Evolutionary conservation across 1,140 invertebrate species (phyloP).

Genomic region (Microplitis demolitor): DNA sequence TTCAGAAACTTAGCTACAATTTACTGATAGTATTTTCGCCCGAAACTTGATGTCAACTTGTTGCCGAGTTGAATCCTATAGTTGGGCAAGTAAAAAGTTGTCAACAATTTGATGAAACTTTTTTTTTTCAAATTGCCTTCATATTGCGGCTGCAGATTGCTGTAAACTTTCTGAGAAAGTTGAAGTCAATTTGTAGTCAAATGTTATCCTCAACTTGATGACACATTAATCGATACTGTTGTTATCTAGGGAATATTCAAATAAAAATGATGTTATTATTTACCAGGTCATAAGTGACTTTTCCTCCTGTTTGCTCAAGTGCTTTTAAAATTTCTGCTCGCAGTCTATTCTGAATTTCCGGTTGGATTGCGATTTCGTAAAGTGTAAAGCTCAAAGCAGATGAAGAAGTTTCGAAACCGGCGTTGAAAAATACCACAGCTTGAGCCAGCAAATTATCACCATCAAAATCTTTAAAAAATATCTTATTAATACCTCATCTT

Average conservation of each 20-base stretch:
- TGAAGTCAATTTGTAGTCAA: too few relatives aligned
- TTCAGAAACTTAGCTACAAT: too few relatives aligned
- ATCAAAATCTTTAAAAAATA: conserved; percentile 53
- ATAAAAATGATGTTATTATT: neutral
- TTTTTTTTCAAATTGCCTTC: too few relatives aligned
- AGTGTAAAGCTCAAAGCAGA: conserved; percentile 64
- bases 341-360: conserved; percentile 62
- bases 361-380: conserved; percentile 65
- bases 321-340: conserved; percentile 61
- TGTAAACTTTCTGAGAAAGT: too few relatives aligned
- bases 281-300: conserved; percentile 58
- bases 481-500: too few relatives aligned
- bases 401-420: conserved; percentile 74
- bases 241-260: neutral
- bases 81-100: too few relatives aligned
- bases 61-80: neutral
- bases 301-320: conserved; percentile 47
- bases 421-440: conserved; percentile 69
- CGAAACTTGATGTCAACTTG: neutral
- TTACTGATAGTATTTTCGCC: too few relatives aligned
- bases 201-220: too few relatives aligned
- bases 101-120: neutral
- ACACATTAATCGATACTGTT: too few relatives aligned
- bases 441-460: conserved; percentile 72
- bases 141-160: too few relatives aligned